Base-by-base conservation (phyloP, 2,888 invertebrate species). In the Girardia tigrina region DNA sequence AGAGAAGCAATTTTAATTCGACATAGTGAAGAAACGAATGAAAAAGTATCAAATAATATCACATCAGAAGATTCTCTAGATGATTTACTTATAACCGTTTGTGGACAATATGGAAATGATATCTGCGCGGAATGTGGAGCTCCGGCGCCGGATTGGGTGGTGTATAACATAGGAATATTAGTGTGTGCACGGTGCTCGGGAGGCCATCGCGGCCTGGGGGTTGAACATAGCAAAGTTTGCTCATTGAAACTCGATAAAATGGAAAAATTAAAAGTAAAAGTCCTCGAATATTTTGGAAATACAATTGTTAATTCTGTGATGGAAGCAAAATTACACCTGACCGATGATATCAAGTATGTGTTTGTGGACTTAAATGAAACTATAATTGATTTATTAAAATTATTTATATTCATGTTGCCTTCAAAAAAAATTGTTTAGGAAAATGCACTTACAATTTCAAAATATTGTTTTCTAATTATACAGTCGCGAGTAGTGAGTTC, bases 141-240 rank as follows among this genome's bases (percentile, higher is more conserved):
- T 6, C n/a, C n/a, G 23, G 2, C n/a, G n/a, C 56, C 56, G 20
- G 23, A 56, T 20, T 56, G 56, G 56, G 4, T 56, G 4, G 56
- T 56, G 4, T 56, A 12, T 23, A 56, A 56, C 23, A 20, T 56
- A 20, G 56, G 56, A 56, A 56, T 56, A 6, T 23, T 56, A 16
- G 56, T 56, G n/a, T 56, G 56, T 56, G 56, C n/a, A 56, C 4
- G 56, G n/a, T 56, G 56, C n/a, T n/a, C 56, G n/a, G 56, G 56
- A n/a, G 56, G 56, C 4, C 56, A 56, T 56, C 56, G 56, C 4
- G 23, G 23, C 6, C 56, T 56, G 4, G 23, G 56, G 20, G 23
- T 23, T 20, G 56, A 56, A 20, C n/a, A 20, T 16, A 56, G 56
- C n/a, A 56, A 56, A 56, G 56, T 56, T n/a, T 56, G 8, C 23